Conservation (phyloP, 2,113 vertebrate genomes). For the Elanus axillaris region DNA sequence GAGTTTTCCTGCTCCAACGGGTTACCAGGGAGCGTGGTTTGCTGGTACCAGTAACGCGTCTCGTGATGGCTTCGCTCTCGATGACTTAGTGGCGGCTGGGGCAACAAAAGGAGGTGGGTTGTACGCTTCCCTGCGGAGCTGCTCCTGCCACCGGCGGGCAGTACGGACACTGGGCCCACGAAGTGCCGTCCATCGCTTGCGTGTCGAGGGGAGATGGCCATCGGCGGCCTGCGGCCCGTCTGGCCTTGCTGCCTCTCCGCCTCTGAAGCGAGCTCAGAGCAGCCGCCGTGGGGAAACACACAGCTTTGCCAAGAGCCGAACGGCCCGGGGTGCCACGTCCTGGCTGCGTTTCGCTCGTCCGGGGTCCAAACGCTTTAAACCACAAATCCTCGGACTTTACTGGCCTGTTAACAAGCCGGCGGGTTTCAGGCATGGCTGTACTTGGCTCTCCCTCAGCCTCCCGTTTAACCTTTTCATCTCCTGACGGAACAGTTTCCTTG, state of each 20-base stretch:
- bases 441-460: background rate
- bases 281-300: rapidly evolving
- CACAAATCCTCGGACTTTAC: background rate
- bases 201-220: background rate
- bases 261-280: background rate
- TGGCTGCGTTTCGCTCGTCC: rapidly evolving
- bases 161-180: background rate
- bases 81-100: background rate
- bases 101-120: rapidly evolving
- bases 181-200: background rate
- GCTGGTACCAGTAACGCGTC: background rate
- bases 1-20: background rate
- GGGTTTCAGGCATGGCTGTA: background rate
- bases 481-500: background rate
- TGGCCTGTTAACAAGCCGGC: background rate
- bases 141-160: rapidly evolving
- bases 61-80: background rate
- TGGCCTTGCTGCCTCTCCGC: background rate
- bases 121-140: rapidly evolving
- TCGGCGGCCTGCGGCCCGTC: rapidly evolving
- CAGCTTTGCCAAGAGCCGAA: background rate
- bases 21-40: background rate
- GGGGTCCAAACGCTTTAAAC: background rate
- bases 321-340: background rate
- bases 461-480: background rate